Conservation (phyloP, 2,888 invertebrate species). For the Platycheirus albimanus region DNA sequence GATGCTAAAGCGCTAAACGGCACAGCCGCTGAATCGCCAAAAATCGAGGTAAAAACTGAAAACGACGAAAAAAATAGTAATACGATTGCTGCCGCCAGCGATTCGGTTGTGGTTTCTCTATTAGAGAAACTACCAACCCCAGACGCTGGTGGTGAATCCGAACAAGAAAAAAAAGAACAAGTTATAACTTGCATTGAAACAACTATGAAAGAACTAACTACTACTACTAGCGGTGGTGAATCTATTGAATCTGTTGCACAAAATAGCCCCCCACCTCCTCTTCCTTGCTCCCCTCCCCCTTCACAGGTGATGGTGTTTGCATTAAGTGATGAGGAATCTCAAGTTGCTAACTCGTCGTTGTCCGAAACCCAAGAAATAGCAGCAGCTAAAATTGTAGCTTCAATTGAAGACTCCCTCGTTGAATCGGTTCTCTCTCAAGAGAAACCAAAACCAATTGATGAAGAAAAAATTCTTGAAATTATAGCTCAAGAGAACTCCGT, state of each 20-base stretch:
- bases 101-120: conserved; percentile 62
- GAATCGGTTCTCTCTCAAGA: conserved; percentile 44
- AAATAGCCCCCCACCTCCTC: conserved; percentile 85
- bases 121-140: conserved; percentile 49
- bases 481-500: conserved; percentile 57
- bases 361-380: conserved; percentile 23
- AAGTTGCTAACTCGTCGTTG: conserved; percentile 63
- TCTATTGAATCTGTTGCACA: conserved; percentile 72
- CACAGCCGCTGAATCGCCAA: conserved; percentile 71
- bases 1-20: conserved; percentile 72
- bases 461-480: conserved; percentile 43
- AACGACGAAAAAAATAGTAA: conserved; percentile 69
- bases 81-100: conserved; percentile 57
- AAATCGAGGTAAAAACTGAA: conserved; percentile 74
- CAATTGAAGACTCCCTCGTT: conserved; percentile 25
- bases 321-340: conserved; percentile 78
- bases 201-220: conserved; percentile 69
- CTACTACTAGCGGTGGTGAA: conserved; percentile 74
- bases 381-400: conserved; percentile 18
- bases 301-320: conserved; percentile 90
- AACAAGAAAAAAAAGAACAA: conserved; percentile 76
- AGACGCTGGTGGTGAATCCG: conserved; percentile 68
- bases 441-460: conserved; percentile 31
- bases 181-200: conserved; percentile 74
- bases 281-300: conserved; percentile 89